Evolutionary conservation across 2,797 vertebrate species (phyloP).

Genomic region (Philypnodon macrostomus): DNA sequence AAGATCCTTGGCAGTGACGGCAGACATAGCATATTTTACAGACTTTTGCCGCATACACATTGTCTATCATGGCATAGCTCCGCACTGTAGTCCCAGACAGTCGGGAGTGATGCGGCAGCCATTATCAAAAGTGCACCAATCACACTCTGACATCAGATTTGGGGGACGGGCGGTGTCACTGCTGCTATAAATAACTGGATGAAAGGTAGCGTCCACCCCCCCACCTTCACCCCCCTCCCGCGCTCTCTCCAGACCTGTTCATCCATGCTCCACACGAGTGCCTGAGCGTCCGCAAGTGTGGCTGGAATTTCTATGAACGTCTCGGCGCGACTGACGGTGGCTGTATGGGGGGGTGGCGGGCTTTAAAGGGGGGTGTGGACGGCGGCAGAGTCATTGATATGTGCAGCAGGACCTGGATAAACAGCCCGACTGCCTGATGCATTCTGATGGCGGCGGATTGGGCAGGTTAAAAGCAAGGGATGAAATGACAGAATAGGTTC

Average conservation of each 20-base stretch:
- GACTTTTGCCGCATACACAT: too few species aligned
- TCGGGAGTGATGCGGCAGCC: neutral
- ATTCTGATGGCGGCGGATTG: slow-evolving; percentile 70
- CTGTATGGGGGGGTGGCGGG: neutral
- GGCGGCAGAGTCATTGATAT: slow-evolving; percentile 80
- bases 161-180: slow-evolving; percentile 46
- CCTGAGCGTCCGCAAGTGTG: slow-evolving; percentile 71
- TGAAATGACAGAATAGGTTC: slow-evolving; percentile 63
- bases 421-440: slow-evolving; percentile 76
- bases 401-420: slow-evolving; percentile 79
- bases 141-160: slow-evolving; percentile 25
- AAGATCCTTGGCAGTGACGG: too few species aligned
- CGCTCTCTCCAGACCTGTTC: slow-evolving; percentile 57
- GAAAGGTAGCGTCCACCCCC: slow-evolving; percentile 56
- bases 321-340: slow-evolving; percentile 48
- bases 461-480: slow-evolving; percentile 58
- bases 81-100: neutral
- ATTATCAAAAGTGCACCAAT: slow-evolving; percentile 18
- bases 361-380: slow-evolving; percentile 50
- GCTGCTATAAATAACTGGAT: slow-evolving; percentile 71
- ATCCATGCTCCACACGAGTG: slow-evolving; percentile 78
- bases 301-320: slow-evolving; percentile 82
- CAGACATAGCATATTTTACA: too few species aligned
- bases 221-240: slow-evolving; percentile 12
- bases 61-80: too few species aligned